phyloP scores from a whole-genome alignment of 1,140 invertebrate genomes.

The Anastrepha obliqua region DNA sequence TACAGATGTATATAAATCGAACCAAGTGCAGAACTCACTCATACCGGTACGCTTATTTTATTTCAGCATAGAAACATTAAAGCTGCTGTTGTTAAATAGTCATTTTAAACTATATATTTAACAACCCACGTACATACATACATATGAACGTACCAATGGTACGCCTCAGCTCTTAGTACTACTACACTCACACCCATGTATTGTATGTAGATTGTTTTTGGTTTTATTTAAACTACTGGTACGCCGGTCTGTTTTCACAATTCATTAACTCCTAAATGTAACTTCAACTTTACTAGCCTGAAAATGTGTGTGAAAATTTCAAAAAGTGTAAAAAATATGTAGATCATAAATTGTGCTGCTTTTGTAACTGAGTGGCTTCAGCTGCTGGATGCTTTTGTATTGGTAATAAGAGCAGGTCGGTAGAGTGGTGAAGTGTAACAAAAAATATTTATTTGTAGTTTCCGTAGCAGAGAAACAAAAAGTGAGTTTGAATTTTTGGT shows the following conservation, averaged over 20 bases:
- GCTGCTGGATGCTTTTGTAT: no score
- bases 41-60: not conserved
- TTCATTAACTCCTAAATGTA: not conserved
- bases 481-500: no score
- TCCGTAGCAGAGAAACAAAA: no score
- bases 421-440: no score
- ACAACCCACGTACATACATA: not conserved
- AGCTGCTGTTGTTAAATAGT: not conserved
- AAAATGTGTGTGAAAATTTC: not conserved
- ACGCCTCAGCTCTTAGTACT: no score
- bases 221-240: no score
- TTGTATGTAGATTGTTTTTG: not conserved
- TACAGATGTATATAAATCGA: no score
- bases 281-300: not conserved
- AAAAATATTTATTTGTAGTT: no score
- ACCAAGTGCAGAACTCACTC: not conserved
- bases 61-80: not conserved
- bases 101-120: not conserved
- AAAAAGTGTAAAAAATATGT: not conserved
- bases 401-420: no score
- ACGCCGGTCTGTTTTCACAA: not conserved
- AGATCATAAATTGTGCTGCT: not conserved
- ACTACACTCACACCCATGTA: no score
- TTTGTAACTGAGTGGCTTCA: not conserved
- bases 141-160: not conserved